Conservation (phyloP, 2,113 vertebrate genomes). For the Nesoenas mayeri region DNA sequence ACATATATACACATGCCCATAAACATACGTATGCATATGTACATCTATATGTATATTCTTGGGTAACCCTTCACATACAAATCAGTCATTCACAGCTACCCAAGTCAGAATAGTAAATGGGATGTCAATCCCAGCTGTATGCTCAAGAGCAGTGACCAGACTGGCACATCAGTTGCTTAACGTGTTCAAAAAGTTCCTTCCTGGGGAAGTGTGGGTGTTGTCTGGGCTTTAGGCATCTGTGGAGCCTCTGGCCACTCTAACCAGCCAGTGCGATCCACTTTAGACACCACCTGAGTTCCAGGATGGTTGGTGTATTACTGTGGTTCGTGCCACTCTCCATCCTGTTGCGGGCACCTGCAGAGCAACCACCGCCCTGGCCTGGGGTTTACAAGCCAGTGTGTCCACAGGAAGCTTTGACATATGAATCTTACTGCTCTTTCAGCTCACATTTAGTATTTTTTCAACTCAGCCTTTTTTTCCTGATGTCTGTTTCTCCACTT, state of each 20-base stretch:
- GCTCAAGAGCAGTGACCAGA: neutral
- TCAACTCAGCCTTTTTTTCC: neutral
- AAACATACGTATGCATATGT: neutral
- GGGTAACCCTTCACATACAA: neutral
- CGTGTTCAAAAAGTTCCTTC: neutral
- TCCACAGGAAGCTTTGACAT: neutral
- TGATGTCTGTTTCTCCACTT: neutral
- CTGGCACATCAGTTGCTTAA: neutral
- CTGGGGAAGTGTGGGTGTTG: fast-evolving
- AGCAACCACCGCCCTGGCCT: neutral
- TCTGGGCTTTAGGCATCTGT: neutral
- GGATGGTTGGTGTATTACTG: neutral
- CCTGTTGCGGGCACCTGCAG: neutral
- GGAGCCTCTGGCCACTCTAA: neutral
- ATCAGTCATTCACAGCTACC: neutral
- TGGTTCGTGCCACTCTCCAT: neutral
- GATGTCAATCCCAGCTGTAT: fast-evolving
- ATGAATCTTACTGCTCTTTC: neutral
- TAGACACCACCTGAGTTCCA: neutral
- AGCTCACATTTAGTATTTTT: neutral
- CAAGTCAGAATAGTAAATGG: neutral
- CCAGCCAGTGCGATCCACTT: fast-evolving
- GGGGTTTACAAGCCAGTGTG: neutral
- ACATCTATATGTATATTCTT: neutral
- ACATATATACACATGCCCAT: no score